Percentiles rank a stretch among this genome's conserved stretches.
Conservation (phyloP, 2,797 vertebrate species). For the Xerus rutilus region DNA sequence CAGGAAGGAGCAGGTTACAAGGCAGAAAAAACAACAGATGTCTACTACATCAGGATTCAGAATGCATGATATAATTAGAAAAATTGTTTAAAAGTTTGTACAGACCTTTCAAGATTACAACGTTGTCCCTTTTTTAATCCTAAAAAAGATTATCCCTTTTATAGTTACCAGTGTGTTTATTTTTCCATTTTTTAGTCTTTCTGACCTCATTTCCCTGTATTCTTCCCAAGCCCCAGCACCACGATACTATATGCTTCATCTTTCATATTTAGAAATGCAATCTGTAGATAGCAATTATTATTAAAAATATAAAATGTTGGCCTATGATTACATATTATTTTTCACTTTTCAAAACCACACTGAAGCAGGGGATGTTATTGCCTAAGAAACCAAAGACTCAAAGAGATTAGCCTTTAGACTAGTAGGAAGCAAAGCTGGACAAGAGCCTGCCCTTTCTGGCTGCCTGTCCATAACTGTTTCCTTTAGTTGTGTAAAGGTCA, state of each 20-base stretch:
- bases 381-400: conserved; percentile 41
- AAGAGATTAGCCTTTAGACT: neutral
- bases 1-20: neutral
- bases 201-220: conserved; percentile 49
- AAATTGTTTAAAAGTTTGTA: conserved; percentile 33
- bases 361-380: neutral
- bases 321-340: neutral
- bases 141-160: neutral
- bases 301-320: neutral
- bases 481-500: conserved; percentile 37
- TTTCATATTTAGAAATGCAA: conserved; percentile 48
- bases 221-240: conserved; percentile 19
- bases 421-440: neutral
- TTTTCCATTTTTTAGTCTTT: conserved; percentile 45
- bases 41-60: neutral
- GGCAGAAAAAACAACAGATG: neutral
- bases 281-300: neutral
- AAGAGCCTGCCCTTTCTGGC: neutral
- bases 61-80: conserved; percentile 3
- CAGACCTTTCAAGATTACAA: neutral
- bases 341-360: neutral
- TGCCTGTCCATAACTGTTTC: neutral
- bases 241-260: neutral
- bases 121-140: neutral
- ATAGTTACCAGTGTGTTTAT: conserved; percentile 21